Evolutionary conservation across 2,113 vertebrate species (phyloP).

Genomic region (Axis porcinus): DNA sequence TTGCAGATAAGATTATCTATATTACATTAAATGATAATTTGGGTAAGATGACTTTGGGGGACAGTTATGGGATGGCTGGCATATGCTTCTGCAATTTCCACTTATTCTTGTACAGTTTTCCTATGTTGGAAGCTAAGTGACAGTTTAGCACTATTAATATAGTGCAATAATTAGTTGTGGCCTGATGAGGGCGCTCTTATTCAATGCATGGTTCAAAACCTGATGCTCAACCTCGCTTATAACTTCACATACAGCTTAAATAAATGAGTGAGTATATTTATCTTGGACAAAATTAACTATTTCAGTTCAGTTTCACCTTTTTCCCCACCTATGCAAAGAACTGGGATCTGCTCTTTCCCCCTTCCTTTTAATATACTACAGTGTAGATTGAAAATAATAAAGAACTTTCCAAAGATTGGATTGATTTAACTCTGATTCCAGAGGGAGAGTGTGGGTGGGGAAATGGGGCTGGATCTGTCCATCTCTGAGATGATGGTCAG

Average conservation of each 20-base stretch:
- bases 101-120: background rate
- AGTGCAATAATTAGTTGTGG: background rate
- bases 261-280: background rate
- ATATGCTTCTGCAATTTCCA: background rate
- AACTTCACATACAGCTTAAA: background rate
- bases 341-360: background rate
- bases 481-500: background rate
- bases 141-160: background rate
- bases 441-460: background rate
- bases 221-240: background rate
- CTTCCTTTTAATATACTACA: background rate
- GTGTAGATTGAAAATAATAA: background rate
- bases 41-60: background rate
- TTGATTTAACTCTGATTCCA: background rate
- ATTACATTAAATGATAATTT: background rate
- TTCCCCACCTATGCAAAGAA: background rate
- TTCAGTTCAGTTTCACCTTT: background rate
- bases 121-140: background rate
- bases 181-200: conserved; percentile 53
- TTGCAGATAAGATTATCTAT: background rate
- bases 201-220: conserved; percentile 1
- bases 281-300: background rate
- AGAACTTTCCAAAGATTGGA: background rate
- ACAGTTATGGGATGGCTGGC: background rate
- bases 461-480: background rate